Conservation (phyloP, 1,140 invertebrate species). For the Pogonomyrmex barbatus region DNA sequence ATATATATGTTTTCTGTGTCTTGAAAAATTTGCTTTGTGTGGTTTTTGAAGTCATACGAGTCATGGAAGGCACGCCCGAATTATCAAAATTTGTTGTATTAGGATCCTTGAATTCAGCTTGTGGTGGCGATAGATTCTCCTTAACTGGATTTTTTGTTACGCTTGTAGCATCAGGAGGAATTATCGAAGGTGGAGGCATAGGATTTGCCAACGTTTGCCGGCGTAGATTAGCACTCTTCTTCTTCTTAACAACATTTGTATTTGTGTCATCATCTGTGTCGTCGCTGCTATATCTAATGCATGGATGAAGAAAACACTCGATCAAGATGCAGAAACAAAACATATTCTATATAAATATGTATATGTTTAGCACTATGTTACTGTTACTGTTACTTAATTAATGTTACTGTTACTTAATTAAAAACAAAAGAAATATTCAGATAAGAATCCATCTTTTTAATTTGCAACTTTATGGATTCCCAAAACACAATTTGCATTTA, state of each 20-base stretch:
- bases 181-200: constrained; percentile 83
- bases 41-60: constrained; percentile 68
- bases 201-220: constrained; percentile 84
- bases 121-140: constrained; percentile 71
- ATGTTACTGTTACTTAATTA: neutral
- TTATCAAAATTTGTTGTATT: constrained; percentile 67
- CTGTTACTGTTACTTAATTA: neutral
- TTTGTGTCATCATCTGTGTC: constrained; percentile 82
- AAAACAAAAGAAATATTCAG: constrained; percentile 8
- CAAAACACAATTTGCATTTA: neutral
- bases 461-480: neutral
- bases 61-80: constrained; percentile 53
- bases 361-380: neutral
- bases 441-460: neutral
- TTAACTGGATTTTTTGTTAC: constrained; percentile 73
- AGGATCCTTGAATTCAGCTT: constrained; percentile 74
- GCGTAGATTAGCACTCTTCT: constrained; percentile 76
- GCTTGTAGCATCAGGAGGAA: constrained; percentile 46
- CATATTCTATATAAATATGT: constrained; percentile 1
- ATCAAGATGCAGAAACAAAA: constrained; percentile 5
- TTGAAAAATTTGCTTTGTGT: constrained; percentile 80
- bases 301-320: constrained; percentile 32
- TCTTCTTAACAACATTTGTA: constrained; percentile 76
- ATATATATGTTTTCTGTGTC: constrained; percentile 83
- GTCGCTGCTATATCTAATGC: constrained; percentile 83